phyloP scores from a whole-genome alignment of 92 coral and sea anemone genomes.

The Phenganax subtilis region DNA sequence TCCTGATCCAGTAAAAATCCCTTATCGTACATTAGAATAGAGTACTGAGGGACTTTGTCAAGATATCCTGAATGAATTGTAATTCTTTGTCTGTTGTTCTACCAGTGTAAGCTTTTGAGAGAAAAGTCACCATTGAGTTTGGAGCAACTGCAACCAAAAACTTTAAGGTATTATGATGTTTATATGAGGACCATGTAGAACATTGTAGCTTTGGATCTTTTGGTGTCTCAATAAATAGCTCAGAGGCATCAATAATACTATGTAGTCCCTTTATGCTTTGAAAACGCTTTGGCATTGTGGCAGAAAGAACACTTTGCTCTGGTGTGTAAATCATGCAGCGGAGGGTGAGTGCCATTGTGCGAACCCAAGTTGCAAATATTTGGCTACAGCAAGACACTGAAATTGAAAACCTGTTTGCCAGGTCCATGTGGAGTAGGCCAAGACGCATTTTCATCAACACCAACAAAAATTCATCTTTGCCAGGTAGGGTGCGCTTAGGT shows the following conservation, averaged over 20 bases:
- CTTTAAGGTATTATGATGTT: not conserved
- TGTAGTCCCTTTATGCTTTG: not conserved
- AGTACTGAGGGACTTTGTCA: not conserved
- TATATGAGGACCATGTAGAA: slow-evolving; percentile 4
- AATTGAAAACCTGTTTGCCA: slow-evolving; percentile 4
- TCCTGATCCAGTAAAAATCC: not conserved
- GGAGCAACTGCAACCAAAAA: not conserved
- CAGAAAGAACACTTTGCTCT: not conserved
- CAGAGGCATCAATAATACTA: slow-evolving; percentile 3
- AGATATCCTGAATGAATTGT: not conserved
- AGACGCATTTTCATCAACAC: not conserved
- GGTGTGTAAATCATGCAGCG: not conserved
- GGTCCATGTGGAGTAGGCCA: slow-evolving; percentile 4
- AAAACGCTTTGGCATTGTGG: not conserved
- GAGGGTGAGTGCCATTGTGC: slow-evolving; percentile 1
- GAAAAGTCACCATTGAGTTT: not conserved
- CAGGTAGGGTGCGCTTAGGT: not conserved
- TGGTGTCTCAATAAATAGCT: not conserved
- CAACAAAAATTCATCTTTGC: not conserved
- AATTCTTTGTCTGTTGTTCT: not conserved
- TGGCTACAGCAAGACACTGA: not conserved
- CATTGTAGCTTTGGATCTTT: not conserved
- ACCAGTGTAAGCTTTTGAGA: slow-evolving; percentile 4
- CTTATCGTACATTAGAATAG: not conserved
- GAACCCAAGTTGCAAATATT: slow-evolving; percentile 2